Evolutionary conservation across 2,113 vertebrate genomes (phyloP).

Genomic region (Recurvirostra avosetta): DNA sequence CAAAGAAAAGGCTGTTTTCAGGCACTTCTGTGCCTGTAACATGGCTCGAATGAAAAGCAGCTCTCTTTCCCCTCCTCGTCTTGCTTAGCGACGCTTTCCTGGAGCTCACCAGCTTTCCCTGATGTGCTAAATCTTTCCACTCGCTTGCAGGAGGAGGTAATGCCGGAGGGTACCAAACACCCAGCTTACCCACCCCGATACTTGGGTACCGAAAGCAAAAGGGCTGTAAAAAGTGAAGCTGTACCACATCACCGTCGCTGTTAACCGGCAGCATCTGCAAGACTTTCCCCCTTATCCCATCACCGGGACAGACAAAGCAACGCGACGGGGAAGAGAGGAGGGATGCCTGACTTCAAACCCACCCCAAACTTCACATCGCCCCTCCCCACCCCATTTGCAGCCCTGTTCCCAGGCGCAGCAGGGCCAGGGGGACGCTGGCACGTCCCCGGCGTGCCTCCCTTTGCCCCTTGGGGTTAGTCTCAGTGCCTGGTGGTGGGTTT

Average conservation of each 20-base stretch:
- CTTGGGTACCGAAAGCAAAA: not conserved
- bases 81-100: not conserved
- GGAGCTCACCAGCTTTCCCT: not conserved
- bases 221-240: not conserved
- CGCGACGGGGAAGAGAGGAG: fast-evolving
- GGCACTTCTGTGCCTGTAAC: not conserved
- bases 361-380: not conserved
- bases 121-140: fast-evolving
- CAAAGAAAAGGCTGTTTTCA: not conserved
- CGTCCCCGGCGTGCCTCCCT: not conserved
- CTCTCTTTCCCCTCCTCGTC: not conserved
- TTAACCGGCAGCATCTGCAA: fast-evolving
- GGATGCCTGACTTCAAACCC: not conserved
- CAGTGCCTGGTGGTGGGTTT: fast-evolving
- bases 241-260: not conserved
- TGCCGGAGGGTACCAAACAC: not conserved
- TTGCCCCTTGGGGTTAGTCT: not conserved
- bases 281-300: not conserved
- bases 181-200: fast-evolving
- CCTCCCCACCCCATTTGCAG: not conserved
- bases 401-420: not conserved
- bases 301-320: not conserved
- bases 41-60: not conserved
- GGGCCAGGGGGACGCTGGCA: not conserved
- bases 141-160: not conserved